A percentile compares a stretch with the other conserved stretches of the same genome.
These are phyloP conservation scores for Trichonephila inaurata DNA, from an alignment of 1,140 invertebrate genomes.

Conservation along the genomic window DNA sequence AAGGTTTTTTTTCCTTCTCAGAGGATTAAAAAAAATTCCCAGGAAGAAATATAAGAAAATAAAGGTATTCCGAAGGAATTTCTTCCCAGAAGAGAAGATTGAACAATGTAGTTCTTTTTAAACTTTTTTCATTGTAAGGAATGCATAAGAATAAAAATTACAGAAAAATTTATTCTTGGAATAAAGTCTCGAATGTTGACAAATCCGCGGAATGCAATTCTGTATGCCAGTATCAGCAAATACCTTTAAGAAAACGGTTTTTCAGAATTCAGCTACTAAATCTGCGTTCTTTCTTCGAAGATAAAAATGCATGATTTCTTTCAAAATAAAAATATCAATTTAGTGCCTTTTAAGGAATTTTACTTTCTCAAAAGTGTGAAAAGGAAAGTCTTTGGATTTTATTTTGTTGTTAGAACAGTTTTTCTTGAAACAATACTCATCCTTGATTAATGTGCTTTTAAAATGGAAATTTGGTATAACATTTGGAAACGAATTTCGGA, in stretches of 20 bases:
- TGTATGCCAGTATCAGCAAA: background rate
- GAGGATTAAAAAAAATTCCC: background rate
- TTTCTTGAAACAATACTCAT: too few relatives aligned
- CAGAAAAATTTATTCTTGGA: background rate
- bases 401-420: too few relatives aligned
- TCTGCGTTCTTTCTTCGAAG: background rate
- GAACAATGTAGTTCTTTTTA: background rate
- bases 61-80: background rate
- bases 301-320: background rate
- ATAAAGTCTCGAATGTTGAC: background rate
- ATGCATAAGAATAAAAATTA: background rate
- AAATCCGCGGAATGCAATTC: background rate
- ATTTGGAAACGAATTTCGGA: too few relatives aligned
- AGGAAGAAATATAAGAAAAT: background rate
- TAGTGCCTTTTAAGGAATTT: too few relatives aligned
- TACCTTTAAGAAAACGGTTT: background rate
- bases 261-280: background rate
- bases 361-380: too few relatives aligned
- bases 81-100: background rate
- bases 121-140: background rate
- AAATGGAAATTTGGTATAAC: too few relatives aligned
- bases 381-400: too few relatives aligned
- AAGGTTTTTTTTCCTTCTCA: too few relatives aligned
- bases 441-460: too few relatives aligned
- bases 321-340: too few relatives aligned